Conservation (phyloP, 2,797 vertebrate genomes). For the Peromyscus attwateri region DNA sequence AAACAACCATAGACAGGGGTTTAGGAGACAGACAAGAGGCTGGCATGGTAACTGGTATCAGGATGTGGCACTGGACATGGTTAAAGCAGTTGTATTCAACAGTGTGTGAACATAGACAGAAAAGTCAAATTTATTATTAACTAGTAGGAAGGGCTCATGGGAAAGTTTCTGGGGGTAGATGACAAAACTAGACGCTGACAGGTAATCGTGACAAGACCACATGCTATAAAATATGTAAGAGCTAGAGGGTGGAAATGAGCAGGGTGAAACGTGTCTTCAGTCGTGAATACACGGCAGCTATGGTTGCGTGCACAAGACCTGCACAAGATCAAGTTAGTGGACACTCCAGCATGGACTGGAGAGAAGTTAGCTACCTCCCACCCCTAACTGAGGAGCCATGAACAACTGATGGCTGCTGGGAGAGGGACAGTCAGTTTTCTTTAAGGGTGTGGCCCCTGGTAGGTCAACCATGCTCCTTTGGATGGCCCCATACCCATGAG, state of each 20-base stretch:
- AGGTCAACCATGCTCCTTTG: background rate
- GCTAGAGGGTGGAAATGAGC: background rate
- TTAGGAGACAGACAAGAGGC: background rate
- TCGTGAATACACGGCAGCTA: background rate
- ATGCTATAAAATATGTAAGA: background rate
- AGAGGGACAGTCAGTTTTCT: background rate
- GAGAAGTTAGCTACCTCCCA: too few relatives aligned
- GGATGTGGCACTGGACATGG: rapidly evolving
- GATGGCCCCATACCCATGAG: background rate
- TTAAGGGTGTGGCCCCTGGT: background rate
- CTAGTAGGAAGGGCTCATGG: background rate
- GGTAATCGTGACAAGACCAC: background rate
- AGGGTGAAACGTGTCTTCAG: background rate
- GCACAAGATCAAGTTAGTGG: too few relatives aligned
- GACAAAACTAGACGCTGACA: background rate
- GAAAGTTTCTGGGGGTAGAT: background rate
- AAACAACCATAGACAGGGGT: background rate
- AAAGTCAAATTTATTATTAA: background rate
- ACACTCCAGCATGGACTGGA: background rate
- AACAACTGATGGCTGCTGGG: background rate
- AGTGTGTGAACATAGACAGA: background rate
- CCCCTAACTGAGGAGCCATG: background rate
- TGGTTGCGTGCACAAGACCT: background rate
- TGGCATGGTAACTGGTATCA: background rate
- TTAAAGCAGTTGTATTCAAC: background rate